A percentile compares a stretch with the other conserved stretches of the same genome.
Conservation (phyloP, 2,888 invertebrate genomes). For the Ditula angustiorana region DNA sequence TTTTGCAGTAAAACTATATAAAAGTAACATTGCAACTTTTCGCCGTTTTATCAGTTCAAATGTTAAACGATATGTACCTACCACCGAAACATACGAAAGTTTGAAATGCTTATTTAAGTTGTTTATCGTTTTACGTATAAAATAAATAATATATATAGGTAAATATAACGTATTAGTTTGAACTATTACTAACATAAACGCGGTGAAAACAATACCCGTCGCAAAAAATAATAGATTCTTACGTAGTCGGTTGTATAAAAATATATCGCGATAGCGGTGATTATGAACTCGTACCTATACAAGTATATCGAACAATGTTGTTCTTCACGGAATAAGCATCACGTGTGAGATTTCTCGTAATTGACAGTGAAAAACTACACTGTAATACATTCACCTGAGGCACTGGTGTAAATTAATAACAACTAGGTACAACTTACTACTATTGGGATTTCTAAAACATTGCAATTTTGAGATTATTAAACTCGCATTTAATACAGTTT, state of each 20-base stretch:
- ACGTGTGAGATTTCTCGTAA: slow-evolving; percentile 7
- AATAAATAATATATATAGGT: not conserved
- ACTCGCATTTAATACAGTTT: not conserved
- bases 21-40: too few relatives aligned
- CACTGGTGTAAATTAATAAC: not conserved
- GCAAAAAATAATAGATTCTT: slow-evolving; percentile 7
- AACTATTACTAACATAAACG: not conserved
- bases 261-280: slow-evolving; percentile 20
- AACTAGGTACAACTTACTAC: not conserved
- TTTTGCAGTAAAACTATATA: too few relatives aligned
- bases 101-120: too few relatives aligned
- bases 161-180: not conserved
- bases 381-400: not conserved
- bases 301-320: slow-evolving; percentile 16
- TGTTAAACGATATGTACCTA: too few relatives aligned
- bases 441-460: not conserved
- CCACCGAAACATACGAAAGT: too few relatives aligned
- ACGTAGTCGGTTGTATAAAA: slow-evolving; percentile 13
- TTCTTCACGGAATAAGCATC: slow-evolving; percentile 1
- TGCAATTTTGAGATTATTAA: not conserved
- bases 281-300: slow-evolving; percentile 1
- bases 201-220: slow-evolving; percentile 13
- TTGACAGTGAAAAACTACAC: slow-evolving; percentile 3
- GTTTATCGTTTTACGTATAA: not conserved
- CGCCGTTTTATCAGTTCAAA: too few relatives aligned